Base-by-base conservation (phyloP, 2,888 invertebrate genomes). In the Sarcophaga caerulescens region DNA sequence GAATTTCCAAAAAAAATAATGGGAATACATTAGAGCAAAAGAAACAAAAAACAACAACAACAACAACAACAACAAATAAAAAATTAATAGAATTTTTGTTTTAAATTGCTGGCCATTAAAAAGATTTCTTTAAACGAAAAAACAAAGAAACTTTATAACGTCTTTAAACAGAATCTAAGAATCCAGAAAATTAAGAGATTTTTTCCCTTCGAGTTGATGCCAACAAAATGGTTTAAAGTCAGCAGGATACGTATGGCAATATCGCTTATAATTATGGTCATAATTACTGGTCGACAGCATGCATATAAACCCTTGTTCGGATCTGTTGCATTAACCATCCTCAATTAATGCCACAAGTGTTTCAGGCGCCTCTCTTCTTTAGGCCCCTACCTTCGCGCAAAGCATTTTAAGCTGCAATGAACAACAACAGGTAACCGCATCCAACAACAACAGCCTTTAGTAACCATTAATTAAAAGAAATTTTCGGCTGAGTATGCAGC, bases 341-440 rank as follows among this genome's bases (percentile, higher is more conserved):
- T 81, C 77, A 83, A 85, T 85, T 85, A 85, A 80, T 83, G 76
- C 80, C 83, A 81, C 86, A 84, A 86, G 84, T 84, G 86, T 78
- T 84, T 75, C 77, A 14, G 52, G 14, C 52, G 3, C 4, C 17
- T 52, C 17, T 12, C 5, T 52, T 14, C 52, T 17, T 14, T 0
- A 12, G 14, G 17, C 52, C 52, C 4, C 17, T 52, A 14, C 52
- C 52, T 52, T 12, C 17, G 4, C 17, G 4, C 17, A 4, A 52
- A 52, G 57, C 65, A 57, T 81, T 77, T 86, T 77, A 86, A 86
- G 70, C 60, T 60, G 4, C 63, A 74, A 25, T 75, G 80, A 81
- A 81, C 81, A 77, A 85, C 85, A 85, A 85, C 80, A 85, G 81
- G 84, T 86, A 84, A 81, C 84, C 86, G 70, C 86, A 86, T 63